phyloP scores from a whole-genome alignment of 2,888 invertebrate species.

The Caenorhabditis sulstoni region DNA sequence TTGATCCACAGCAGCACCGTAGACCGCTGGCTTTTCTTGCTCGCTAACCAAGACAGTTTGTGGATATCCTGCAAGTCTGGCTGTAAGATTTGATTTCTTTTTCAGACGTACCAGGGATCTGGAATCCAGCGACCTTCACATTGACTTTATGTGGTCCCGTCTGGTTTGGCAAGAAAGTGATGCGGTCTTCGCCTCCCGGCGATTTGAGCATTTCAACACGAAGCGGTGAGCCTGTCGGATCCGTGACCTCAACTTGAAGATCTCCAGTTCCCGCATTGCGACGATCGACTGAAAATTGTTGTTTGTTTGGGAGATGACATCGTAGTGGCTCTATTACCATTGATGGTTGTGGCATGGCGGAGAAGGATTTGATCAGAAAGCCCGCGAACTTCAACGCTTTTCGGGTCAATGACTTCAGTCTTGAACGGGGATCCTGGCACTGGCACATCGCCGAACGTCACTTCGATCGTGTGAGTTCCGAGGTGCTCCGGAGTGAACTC shows the following conservation, averaged over 20 bases:
- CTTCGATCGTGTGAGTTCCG: conserved; percentile 90
- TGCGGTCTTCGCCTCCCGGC: conserved; percentile 72
- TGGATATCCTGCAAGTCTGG: conserved; percentile 66
- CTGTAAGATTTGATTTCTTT: neutral
- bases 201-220: conserved; percentile 71
- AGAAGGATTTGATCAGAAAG: conserved; percentile 67
- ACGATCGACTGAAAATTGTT: conserved; percentile 71
- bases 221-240: conserved; percentile 75
- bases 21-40: conserved; percentile 74
- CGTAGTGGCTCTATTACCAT: conserved; percentile 27
- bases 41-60: conserved; percentile 75
- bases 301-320: neutral
- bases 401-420: conserved; percentile 87
- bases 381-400: conserved; percentile 71
- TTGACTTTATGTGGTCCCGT: conserved; percentile 77
- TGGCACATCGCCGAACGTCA: conserved; percentile 87
- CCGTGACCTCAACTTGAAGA: conserved; percentile 76
- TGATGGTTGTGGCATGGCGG: conserved; percentile 74
- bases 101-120: conserved; percentile 71
- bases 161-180: conserved; percentile 78
- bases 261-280: conserved; percentile 77
- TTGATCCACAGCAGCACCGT: conserved; percentile 83
- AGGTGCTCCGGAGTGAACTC: conserved; percentile 85
- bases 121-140: conserved; percentile 78
- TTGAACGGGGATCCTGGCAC: conserved; percentile 94